These are phyloP conservation scores for Drosophila gaucha DNA, from an alignment of 2,888 invertebrate genomes.

Conservation along the genomic window DNA sequence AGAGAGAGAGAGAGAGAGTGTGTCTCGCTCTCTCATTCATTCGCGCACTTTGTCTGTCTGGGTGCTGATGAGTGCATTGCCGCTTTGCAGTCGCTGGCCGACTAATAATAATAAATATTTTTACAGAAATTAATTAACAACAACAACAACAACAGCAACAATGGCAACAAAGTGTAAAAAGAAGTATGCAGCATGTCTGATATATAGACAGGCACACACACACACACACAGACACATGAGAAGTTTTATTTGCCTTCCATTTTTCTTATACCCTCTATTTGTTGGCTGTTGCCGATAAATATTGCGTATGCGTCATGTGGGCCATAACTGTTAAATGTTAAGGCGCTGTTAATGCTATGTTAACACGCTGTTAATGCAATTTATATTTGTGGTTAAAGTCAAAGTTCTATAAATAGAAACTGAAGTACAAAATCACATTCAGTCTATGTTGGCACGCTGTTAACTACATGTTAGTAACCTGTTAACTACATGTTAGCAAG, in stretches of 20 bases:
- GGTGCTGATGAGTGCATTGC: constrained; percentile 63
- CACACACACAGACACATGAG: not conserved
- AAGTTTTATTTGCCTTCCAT: constrained; percentile 5
- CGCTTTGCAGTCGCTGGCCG: constrained; percentile 50
- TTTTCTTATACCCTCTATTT: not conserved
- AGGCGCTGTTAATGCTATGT: not conserved
- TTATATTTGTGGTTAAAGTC: not conserved
- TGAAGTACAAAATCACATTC: too few species aligned
- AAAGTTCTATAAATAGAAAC: too few species aligned
- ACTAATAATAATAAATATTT: constrained; percentile 77
- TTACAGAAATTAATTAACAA: constrained; percentile 69
- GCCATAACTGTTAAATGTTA: too few species aligned
- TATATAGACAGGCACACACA: constrained; percentile 13
- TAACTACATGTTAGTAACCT: not conserved
- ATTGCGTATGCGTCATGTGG: constrained; percentile 55
- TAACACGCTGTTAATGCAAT: not conserved
- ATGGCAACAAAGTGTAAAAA: constrained; percentile 58
- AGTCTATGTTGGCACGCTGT: not conserved
- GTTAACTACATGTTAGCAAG: not conserved
- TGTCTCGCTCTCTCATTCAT: not conserved
- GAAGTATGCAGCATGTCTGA: constrained; percentile 39
- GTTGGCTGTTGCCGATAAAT: constrained; percentile 40
- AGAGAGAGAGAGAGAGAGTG: not conserved
- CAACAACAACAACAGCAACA: constrained; percentile 57
- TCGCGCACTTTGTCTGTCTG: constrained; percentile 25